phyloP scores from a whole-genome alignment of 2,888 invertebrate species.

The Lepidochitona cinerea region DNA sequence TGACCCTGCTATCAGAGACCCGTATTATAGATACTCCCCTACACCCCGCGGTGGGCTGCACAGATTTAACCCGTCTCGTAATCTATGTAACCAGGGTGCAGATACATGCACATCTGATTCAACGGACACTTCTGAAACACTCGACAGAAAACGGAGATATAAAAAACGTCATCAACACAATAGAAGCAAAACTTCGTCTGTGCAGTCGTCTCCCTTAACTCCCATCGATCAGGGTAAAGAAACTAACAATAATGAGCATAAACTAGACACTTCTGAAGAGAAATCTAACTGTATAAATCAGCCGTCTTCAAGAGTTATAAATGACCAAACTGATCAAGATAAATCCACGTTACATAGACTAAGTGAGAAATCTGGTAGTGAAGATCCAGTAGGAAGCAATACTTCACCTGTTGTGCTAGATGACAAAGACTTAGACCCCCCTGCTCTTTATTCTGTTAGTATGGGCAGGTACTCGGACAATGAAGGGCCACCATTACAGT shows the following conservation, averaged over 20 bases:
- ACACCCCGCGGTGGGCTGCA: neutral
- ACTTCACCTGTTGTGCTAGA: neutral
- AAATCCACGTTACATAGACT: neutral
- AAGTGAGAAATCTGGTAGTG: neutral
- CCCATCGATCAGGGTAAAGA: neutral
- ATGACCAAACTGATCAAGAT: no score
- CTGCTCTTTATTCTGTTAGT: neutral
- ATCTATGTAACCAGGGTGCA: neutral
- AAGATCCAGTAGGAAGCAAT: neutral
- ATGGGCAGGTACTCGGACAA: neutral
- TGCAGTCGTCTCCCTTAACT: conserved; percentile 18
- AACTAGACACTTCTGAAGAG: neutral
- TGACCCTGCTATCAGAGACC: neutral
- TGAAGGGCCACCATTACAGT: neutral
- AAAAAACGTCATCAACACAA: conserved; percentile 52
- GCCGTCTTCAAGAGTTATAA: neutral
- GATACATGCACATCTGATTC: conserved; percentile 49
- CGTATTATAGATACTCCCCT: neutral
- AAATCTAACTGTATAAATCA: neutral
- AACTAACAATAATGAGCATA: neutral
- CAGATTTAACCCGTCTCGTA: neutral
- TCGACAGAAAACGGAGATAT: conserved; percentile 41
- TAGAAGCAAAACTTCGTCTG: conserved; percentile 54
- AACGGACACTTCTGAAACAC: conserved; percentile 51
- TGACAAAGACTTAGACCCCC: neutral